Percentiles rank a stretch among this genome's conserved stretches.
Conservation (phyloP, 2,113 vertebrate genomes). For the Raphicerus campestris region DNA sequence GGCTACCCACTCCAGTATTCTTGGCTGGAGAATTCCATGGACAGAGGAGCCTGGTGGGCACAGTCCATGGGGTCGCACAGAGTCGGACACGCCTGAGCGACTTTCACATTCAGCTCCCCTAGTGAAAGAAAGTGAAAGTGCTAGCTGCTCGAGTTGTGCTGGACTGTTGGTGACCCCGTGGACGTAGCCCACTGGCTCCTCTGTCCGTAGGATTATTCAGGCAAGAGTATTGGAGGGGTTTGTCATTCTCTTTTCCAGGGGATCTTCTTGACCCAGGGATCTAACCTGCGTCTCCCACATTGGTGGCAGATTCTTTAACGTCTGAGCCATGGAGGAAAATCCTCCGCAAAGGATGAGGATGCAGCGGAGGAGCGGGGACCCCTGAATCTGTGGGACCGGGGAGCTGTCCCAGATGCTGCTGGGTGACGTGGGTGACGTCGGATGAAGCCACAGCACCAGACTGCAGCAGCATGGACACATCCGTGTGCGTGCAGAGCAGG, state of each 20-base stretch:
- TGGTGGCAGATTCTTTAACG: background rate
- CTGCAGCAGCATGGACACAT: background rate
- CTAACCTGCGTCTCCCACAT: background rate
- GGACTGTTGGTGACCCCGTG: background rate
- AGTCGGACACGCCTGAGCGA: background rate
- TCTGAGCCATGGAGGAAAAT: background rate
- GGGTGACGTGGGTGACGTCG: background rate
- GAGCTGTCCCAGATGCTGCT: background rate
- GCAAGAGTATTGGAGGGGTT: background rate
- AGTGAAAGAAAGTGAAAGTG: background rate
- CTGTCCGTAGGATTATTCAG: background rate
- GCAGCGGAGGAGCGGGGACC: background rate
- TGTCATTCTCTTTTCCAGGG: background rate
- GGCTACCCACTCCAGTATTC: background rate
- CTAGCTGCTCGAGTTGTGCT: fast-evolving
- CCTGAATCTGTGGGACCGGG: background rate
- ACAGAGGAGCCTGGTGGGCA: background rate
- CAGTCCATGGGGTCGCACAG: background rate
- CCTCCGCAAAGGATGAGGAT: fast-evolving
- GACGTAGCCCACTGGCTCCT: background rate
- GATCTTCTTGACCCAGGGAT: background rate
- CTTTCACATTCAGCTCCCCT: background rate
- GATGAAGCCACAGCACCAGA: background rate
- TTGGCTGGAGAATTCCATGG: background rate
- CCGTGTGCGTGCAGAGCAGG: background rate